Evolutionary conservation across 1,140 invertebrate species (phyloP).

Genomic region (Lordiphosa clarofinis): DNA sequence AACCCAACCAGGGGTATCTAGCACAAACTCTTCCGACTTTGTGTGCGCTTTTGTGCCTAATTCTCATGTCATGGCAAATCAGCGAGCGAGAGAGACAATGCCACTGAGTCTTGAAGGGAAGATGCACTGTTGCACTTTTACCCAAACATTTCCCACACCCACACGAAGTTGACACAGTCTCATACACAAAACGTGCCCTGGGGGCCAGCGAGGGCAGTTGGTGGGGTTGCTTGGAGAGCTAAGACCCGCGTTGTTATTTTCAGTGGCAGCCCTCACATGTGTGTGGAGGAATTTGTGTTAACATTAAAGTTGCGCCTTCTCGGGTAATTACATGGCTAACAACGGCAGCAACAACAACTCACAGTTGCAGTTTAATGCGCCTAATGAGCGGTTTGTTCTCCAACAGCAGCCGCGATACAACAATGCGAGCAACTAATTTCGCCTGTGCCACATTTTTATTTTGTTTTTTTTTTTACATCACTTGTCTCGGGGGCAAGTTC

Average conservation of each 20-base stretch:
- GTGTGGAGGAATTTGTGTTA: slow-evolving; percentile 48
- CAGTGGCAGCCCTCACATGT: slow-evolving; percentile 15
- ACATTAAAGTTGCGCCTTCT: slow-evolving; percentile 58
- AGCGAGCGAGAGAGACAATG: neutral
- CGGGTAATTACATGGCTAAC: slow-evolving; percentile 55
- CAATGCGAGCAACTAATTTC: slow-evolving; percentile 57
- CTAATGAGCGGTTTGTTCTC: slow-evolving; percentile 74
- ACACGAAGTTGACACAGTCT: slow-evolving; percentile 36
- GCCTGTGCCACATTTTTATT: slow-evolving; percentile 63
- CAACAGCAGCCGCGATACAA: slow-evolving; percentile 51
- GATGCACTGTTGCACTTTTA: slow-evolving; percentile 52
- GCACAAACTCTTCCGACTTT: slow-evolving; percentile 66
- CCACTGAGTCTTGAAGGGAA: slow-evolving; percentile 19
- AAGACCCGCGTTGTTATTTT: neutral
- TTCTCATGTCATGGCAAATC: slow-evolving; percentile 64
- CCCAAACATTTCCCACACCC: slow-evolving; percentile 56
- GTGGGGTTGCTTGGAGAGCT: neutral
- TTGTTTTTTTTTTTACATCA: slow-evolving; percentile 44
- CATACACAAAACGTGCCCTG: slow-evolving; percentile 16
- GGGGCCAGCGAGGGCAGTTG: slow-evolving; percentile 7
- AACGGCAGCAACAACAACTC: slow-evolving; percentile 33
- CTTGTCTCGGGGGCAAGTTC: slow-evolving; percentile 71
- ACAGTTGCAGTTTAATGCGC: slow-evolving; percentile 71
- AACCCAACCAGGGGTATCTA: slow-evolving; percentile 31
- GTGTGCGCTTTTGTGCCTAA: slow-evolving; percentile 62